Percentiles rank a stretch among this genome's conserved stretches.
These are phyloP conservation scores for Argopecten irradians DNA, from an alignment of 1,140 invertebrate species.

Conservation along the genomic window DNA sequence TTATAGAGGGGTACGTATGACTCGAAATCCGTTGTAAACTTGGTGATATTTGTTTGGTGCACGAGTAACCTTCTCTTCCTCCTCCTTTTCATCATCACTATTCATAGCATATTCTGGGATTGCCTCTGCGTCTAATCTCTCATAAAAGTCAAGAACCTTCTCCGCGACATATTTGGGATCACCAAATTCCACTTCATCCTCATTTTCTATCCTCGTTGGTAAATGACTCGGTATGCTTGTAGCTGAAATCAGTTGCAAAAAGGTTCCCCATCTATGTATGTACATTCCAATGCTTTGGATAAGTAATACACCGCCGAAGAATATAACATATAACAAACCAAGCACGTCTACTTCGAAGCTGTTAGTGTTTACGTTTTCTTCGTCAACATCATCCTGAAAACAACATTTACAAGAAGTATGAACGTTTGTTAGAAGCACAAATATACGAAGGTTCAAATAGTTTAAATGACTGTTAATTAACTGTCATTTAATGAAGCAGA, in stretches of 20 bases:
- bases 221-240: slow-evolving; percentile 82
- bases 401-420: not conserved
- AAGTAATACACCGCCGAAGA: slow-evolving; percentile 75
- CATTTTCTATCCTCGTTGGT: not conserved
- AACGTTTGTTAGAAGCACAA: no score
- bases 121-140: not conserved
- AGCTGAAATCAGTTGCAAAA: slow-evolving; percentile 97
- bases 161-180: not conserved
- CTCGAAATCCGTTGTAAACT: no score
- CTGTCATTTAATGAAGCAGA: no score
- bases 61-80: not conserved
- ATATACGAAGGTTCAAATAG: no score
- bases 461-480: no score
- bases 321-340: slow-evolving; percentile 72
- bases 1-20: no score
- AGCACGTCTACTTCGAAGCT: slow-evolving; percentile 57
- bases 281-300: slow-evolving; percentile 78
- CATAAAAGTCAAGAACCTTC: not conserved
- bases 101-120: not conserved
- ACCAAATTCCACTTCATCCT: not conserved
- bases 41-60: no score
- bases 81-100: not conserved
- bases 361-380: slow-evolving; percentile 42
- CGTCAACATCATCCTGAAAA: slow-evolving; percentile 2
- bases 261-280: slow-evolving; percentile 88